These are phyloP conservation scores for Drosophila neotestacea DNA, from an alignment of 2,888 invertebrate genomes.

Conservation along the genomic window DNA sequence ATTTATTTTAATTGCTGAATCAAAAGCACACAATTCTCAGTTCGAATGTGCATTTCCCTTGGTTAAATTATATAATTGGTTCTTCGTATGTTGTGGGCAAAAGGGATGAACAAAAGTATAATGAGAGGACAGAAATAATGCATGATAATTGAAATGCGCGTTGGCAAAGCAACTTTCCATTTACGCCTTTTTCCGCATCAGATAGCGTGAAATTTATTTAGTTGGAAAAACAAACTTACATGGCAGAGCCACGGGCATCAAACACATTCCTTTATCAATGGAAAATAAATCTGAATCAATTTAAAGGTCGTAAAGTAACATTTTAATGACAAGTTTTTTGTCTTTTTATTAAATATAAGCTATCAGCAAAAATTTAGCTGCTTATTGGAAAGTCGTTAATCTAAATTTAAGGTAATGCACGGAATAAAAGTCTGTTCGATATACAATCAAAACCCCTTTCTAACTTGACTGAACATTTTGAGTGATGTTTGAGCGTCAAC, in stretches of 20 bases:
- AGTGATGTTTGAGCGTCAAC: background rate
- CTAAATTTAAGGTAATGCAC: background rate
- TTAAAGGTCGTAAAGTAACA: too few relatives aligned
- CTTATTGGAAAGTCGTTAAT: too few relatives aligned
- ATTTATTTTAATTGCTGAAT: constrained; percentile 13
- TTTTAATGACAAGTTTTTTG: too few relatives aligned
- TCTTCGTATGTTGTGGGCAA: background rate
- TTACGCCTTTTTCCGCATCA: constrained; percentile 7
- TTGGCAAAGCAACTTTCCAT: constrained; percentile 11
- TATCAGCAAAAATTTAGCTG: background rate
- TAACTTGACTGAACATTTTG: background rate
- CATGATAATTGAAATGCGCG: constrained; percentile 42
- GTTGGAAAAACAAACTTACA: constrained; percentile 33
- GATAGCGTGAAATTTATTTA: constrained; percentile 14
- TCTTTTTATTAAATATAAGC: too few relatives aligned
- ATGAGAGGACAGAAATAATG: background rate
- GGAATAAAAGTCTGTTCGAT: background rate
- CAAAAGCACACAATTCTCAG: constrained; percentile 17
- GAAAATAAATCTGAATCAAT: too few relatives aligned
- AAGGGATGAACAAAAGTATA: background rate
- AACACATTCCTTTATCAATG: too few relatives aligned
- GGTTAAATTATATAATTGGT: constrained; percentile 30
- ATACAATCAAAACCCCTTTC: background rate
- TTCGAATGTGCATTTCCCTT: constrained; percentile 10
- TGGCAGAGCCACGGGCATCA: background rate